These are phyloP conservation scores for Eucidaris tribuloides DNA, from an alignment of 35 echinoderm and acorn worm species.

Conservation along the genomic window DNA sequence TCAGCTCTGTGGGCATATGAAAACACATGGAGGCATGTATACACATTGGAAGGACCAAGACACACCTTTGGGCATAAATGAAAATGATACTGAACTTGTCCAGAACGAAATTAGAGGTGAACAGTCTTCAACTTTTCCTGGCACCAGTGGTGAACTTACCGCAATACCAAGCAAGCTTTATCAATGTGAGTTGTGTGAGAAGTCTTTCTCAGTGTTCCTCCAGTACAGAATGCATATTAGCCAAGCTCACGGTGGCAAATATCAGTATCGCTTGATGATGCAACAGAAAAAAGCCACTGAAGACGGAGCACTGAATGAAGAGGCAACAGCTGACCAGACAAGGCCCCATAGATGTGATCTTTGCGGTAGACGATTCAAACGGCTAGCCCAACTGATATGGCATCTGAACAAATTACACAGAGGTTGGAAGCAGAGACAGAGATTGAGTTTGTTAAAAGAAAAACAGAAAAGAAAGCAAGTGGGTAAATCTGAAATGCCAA, in stretches of 20 bases:
- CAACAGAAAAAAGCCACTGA: constrained; percentile 8
- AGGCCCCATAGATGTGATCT: constrained; percentile 19
- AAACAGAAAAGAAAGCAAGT: no score
- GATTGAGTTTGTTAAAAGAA: no score
- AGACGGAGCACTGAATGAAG: not conserved
- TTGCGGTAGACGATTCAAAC: constrained; percentile 4
- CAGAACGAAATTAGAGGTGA: no score
- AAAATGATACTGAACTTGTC: no score
- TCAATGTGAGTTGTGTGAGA: not conserved
- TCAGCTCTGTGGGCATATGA: not conserved
- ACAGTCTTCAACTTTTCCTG: no score
- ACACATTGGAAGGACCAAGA: not conserved
- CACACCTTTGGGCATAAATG: not conserved
- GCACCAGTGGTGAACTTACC: no score
- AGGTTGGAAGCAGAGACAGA: constrained; percentile 25
- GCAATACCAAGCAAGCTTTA: no score
- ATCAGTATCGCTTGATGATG: constrained; percentile 12
- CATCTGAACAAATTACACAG: constrained; percentile 28
- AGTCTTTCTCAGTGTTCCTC: not conserved
- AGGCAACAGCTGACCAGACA: not conserved
- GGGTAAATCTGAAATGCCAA: no score
- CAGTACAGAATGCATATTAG: constrained; percentile 13
- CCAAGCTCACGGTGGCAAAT: constrained; percentile 23
- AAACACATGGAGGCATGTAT: constrained; percentile 1
- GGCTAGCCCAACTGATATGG: constrained; percentile 1